Base-by-base conservation (phyloP, 2,888 invertebrate genomes). In the Heliconius cydno region DNA sequence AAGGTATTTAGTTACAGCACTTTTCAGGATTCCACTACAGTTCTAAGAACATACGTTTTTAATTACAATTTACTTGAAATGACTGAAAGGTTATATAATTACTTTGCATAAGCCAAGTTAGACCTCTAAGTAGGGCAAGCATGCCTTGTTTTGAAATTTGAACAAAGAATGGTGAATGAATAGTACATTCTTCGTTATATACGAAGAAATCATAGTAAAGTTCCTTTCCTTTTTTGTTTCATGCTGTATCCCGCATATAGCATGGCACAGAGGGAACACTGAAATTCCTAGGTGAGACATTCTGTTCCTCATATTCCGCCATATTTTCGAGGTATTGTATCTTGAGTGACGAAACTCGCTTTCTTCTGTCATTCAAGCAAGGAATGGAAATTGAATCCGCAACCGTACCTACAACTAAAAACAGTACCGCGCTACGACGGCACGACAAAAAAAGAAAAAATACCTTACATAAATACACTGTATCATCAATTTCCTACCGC, bases 1-100 rank as follows among this genome's bases (percentile, higher is more conserved):
- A 67, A 67, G 68, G 68, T 79, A 74, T 77, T 75, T 74, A 71
- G 74, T 75, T 71, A 79, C 57, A 71, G 46, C 81, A 81, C 79
- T 81, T 77, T n/a, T 41, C 57, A 34, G 81, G 79, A 77, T 81
- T 81, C 81, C 41, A 52, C 66, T 52, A 38, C 28, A 46, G 28
- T 73, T 38, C 60, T 79, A n/a, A 57, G 68, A 63, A 68, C 46
- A 22, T n/a, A 41, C 28, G 76, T 41, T 70, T 81, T 66, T 60
- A 60, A 60, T 60, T 79, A 79, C 60, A 67, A 66, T 77, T 77
- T 70, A 52, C 68, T 71, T 63, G 60, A 74, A 77, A 68, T 38
- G 67, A 63, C 46, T 76, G n/a, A 70, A 34, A 60, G 60, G 65
- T 73, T 25, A 71, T 22, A 57, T 57, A 57, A 57, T 57, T 57